phyloP scores from a whole-genome alignment of 2,797 vertebrate genomes.

The Mormyrus hasselquistii region DNA sequence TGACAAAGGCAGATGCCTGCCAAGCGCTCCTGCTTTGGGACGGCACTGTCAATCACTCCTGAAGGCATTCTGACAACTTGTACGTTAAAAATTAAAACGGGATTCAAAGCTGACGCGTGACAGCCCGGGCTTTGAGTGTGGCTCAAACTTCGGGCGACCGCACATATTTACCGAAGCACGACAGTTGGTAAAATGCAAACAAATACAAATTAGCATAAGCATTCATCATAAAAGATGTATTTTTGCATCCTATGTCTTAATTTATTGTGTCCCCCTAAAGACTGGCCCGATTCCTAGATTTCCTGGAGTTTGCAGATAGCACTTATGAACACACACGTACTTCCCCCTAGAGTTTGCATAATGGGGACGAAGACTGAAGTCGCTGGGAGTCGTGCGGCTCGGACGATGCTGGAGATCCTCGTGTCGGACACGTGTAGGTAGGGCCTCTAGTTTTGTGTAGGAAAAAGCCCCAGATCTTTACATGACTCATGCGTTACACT shows the following conservation, averaged over 20 bases:
- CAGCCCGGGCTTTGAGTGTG: constrained; percentile 74
- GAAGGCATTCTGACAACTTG: constrained; percentile 74
- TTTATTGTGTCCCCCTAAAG: constrained; percentile 41
- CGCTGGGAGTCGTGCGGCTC: not conserved
- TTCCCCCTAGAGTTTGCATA: not conserved
- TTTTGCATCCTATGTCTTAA: constrained; percentile 64
- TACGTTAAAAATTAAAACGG: constrained; percentile 77
- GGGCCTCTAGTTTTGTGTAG: not conserved
- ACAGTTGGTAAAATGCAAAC: constrained; percentile 61
- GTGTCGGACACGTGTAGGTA: not conserved
- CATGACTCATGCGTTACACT: not conserved
- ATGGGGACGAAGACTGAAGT: not conserved
- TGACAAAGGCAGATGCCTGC: constrained; percentile 76
- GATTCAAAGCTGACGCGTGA: constrained; percentile 70
- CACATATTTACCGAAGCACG: constrained; percentile 33
- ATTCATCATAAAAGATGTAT: constrained; percentile 67
- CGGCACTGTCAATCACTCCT: constrained; percentile 74
- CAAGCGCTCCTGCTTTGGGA: constrained; percentile 73
- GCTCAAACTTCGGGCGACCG: constrained; percentile 72
- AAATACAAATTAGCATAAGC: constrained; percentile 52
- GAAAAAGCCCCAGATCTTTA: not conserved
- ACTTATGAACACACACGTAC: not conserved
- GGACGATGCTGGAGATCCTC: not conserved
- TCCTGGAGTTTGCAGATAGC: not conserved
- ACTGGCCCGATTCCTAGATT: constrained; percentile 16